Conservation (phyloP, 2,113 vertebrate species). For the Panthera leo region DNA sequence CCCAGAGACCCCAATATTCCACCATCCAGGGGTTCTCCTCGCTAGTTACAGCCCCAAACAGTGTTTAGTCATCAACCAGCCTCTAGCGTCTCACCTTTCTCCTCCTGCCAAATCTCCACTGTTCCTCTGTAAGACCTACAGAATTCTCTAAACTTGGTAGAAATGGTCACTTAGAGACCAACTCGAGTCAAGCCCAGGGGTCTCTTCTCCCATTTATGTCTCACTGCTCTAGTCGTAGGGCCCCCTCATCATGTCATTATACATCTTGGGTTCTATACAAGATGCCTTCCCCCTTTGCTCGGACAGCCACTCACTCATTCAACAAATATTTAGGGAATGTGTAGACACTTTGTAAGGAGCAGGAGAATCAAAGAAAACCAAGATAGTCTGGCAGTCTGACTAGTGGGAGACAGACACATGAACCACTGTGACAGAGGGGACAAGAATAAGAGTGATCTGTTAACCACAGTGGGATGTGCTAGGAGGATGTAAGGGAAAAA, state of each 20-base stretch:
- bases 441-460: fast-evolving
- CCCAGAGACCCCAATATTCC: background rate
- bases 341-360: background rate
- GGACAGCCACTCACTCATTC: background rate
- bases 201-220: background rate
- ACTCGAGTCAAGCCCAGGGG: background rate
- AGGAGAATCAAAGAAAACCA: background rate
- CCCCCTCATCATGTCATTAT: background rate
- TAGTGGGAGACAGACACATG: background rate
- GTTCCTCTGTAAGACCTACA: background rate
- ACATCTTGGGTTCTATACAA: background rate
- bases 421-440: background rate
- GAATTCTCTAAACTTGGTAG: background rate
- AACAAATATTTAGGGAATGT: background rate
- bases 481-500: background rate
- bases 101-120: background rate
- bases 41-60: background rate
- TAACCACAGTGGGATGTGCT: background rate
- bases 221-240: background rate
- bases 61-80: background rate
- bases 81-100: background rate
- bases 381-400: background rate
- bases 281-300: background rate
- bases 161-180: background rate
- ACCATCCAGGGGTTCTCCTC: background rate